Evolutionary conservation across 2,888 invertebrate genomes (phyloP), one percentile per base, ranked within the genome.

Genomic region (Balanococcus diminutus): DNA sequence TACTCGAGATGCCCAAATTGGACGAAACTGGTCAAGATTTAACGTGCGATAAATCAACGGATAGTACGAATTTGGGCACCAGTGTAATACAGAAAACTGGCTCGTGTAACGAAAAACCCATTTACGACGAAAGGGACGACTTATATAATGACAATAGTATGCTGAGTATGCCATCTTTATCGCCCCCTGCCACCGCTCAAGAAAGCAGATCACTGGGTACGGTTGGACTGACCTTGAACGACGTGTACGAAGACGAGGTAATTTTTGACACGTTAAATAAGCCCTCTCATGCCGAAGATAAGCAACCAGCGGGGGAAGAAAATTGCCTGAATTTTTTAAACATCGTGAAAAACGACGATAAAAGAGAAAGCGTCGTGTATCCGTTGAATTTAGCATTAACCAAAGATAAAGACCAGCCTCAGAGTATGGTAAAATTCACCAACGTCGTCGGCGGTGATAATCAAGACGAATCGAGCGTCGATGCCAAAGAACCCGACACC

Each of bases 11-110:
- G 67, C 28, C 28, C 8, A 79, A 79, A 36, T 28, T 79, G 75
- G 75, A 67, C 9, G 46, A 19, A 19, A 19, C 19, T 0, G 8
- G 22, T 8, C 14, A 51, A 5, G 16, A n/a, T n/a, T 1, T n/a
- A 14, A 51, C 16, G 11, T 72, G 19, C 19, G 75, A 79, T 79
- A 36, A 79, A 36, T 0, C 19, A 19, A 36, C 6, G 1, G 72
- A 72, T 6, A 31, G 19, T 4, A 11, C 31, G 5, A 31, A 31
- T 1, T 14, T 72, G 28, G 32, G 19, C 1, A 79, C 75, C 36
- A 79, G 85, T n/a, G 85, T 85, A 2, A 85, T 85, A n/a, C 85
- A 85, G 6, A 85, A 85, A 79, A 85, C 85, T 14, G 51, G 85
- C 0, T 42, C 75, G 2, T 85, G 85, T n/a, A 8, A 9, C 19